Percentiles rank a stretch among this genome's conserved stretches.
phyloP scores from a whole-genome alignment of 2,888 invertebrate species.

The Troilus luridus region DNA sequence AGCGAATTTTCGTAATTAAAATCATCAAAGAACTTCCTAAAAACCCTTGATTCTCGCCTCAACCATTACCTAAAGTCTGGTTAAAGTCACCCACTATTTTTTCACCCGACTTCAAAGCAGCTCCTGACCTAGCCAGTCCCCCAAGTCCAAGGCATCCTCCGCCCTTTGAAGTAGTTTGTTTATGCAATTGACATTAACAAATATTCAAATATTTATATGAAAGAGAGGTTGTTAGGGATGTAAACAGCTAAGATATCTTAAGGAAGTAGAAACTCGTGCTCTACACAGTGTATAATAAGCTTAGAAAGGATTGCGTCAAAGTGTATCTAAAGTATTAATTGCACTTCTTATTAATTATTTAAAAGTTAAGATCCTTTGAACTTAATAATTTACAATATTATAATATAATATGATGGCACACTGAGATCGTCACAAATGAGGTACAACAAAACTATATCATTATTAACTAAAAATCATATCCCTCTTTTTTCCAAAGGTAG shows the following conservation, averaged over 20 bases:
- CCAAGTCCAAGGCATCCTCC: neutral
- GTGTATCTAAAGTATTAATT: neutral
- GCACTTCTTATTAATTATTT: too few species aligned
- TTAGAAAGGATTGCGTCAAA: neutral
- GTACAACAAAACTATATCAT: too few species aligned
- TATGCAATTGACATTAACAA: slow-evolving; percentile 42
- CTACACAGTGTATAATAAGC: neutral
- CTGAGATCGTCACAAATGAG: too few species aligned
- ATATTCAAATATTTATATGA: slow-evolving; percentile 26
- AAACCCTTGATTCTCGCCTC: neutral
- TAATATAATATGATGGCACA: too few species aligned
- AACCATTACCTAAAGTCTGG: slow-evolving; percentile 7
- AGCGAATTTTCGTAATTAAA: neutral
- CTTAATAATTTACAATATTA: too few species aligned
- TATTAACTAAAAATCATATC: too few species aligned
- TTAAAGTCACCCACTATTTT: slow-evolving; percentile 21
- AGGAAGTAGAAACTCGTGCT: neutral
- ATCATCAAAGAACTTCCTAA: neutral
- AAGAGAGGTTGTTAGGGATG: neutral
- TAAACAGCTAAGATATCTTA: slow-evolving; percentile 5
- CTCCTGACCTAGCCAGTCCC: neutral
- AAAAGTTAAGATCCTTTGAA: too few species aligned
- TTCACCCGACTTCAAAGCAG: slow-evolving; percentile 35
- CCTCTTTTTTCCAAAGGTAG: too few species aligned
- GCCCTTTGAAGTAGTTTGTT: slow-evolving; percentile 37